Conservation (phyloP, 2,797 vertebrate genomes). For the Silurus lanzhouensis region DNA sequence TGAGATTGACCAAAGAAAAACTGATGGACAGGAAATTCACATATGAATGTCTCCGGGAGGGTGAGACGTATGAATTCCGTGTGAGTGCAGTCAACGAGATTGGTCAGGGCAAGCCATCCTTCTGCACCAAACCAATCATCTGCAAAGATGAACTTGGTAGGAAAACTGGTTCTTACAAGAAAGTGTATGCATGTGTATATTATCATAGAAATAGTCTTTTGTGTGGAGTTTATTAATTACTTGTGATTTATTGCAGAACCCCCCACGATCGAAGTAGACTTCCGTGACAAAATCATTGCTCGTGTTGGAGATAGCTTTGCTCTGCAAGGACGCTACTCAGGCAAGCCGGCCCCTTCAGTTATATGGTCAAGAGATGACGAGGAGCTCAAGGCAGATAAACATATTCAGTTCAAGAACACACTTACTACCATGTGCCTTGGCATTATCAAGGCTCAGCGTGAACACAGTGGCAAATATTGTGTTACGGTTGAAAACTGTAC, state of each 20-base stretch:
- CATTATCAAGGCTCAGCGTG: constrained; percentile 85
- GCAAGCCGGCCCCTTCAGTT: constrained; percentile 92
- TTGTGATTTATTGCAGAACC: constrained; percentile 78
- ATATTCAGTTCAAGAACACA: constrained; percentile 86
- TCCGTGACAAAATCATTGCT: constrained; percentile 90
- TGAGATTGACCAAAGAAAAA: constrained; percentile 86
- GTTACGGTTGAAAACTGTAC: constrained; percentile 93
- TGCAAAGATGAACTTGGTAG: constrained; percentile 95
- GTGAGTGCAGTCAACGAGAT: constrained; percentile 93
- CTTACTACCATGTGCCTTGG: constrained; percentile 85
- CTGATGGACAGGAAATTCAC: constrained; percentile 89
- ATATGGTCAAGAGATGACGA: constrained; percentile 87
- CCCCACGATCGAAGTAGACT: constrained; percentile 93
- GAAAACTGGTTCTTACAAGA: constrained; percentile 43
- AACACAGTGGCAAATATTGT: constrained; percentile 91
- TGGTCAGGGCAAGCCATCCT: constrained; percentile 93
- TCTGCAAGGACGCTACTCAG: constrained; percentile 88
- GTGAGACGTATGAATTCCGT: constrained; percentile 92
- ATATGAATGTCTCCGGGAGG: constrained; percentile 87
- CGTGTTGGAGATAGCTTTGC: constrained; percentile 92
- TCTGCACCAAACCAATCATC: constrained; percentile 93
- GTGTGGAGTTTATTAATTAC: not conserved
- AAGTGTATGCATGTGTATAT: not conserved
- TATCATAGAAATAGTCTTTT: not conserved
- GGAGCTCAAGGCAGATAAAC: constrained; percentile 85